phyloP scores from a whole-genome alignment of 2,888 invertebrate species.

The Microchrysa polita region DNA sequence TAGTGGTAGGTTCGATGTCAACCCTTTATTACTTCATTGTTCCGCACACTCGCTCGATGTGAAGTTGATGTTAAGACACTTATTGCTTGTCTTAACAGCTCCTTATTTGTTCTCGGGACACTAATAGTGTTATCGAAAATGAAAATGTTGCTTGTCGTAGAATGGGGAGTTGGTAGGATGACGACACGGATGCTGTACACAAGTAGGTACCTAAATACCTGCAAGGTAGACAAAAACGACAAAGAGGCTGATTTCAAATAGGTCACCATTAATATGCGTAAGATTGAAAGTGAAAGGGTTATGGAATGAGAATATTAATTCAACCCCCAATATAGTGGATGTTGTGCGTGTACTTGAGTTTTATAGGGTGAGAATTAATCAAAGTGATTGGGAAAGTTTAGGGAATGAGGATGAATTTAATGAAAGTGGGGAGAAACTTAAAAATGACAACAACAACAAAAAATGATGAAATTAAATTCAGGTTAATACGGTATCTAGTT shows the following conservation, averaged over 20 bases:
- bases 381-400: no score
- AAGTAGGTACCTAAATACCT: no score
- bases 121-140: constrained; percentile 43
- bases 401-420: no score
- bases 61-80: constrained; percentile 42
- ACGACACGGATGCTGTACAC: no score
- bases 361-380: no score
- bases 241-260: background rate
- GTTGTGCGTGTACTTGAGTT: no score
- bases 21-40: constrained; percentile 44
- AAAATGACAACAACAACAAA: no score
- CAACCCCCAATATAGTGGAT: no score
- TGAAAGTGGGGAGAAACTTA: no score
- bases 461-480: no score
- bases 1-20: constrained; percentile 39
- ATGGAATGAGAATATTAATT: background rate
- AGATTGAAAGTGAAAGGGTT: constrained; percentile 1
- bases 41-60: constrained; percentile 8
- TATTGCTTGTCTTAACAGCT: constrained; percentile 48
- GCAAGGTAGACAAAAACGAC: background rate
- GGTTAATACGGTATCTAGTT: no score
- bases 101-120: constrained; percentile 41
- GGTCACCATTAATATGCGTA: background rate
- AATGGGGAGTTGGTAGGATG: no score
- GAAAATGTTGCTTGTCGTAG: constrained; percentile 8